Evolutionary conservation across 2,797 vertebrate species (phyloP).

Genomic region (Hipposideros larvatus): DNA sequence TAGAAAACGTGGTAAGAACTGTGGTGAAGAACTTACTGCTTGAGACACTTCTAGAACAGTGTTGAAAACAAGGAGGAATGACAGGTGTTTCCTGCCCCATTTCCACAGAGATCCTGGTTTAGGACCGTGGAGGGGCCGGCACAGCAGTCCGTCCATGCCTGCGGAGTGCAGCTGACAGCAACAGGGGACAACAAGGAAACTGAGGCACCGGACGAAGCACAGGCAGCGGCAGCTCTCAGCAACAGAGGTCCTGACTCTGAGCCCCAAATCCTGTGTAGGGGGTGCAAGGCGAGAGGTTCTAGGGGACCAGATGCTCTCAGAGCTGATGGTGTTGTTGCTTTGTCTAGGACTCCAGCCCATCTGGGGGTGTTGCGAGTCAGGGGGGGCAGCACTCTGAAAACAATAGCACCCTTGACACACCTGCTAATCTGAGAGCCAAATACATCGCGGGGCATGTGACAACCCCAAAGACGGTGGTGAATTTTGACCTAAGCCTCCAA

Average conservation of each 20-base stretch:
- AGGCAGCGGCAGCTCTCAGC: accelerated
- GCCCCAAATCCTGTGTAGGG: background rate
- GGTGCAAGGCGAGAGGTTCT: background rate
- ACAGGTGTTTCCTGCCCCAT: too few relatives aligned
- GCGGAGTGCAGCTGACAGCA: accelerated
- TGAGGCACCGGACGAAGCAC: accelerated
- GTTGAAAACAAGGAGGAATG: too few relatives aligned
- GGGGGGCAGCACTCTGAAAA: too few relatives aligned
- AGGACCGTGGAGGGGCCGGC: accelerated
- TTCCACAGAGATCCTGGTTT: background rate
- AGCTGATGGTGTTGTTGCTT: accelerated
- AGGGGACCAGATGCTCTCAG: background rate
- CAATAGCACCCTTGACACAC: too few relatives aligned
- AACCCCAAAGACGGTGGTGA: too few relatives aligned
- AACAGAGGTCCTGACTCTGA: background rate
- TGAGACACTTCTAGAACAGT: background rate
- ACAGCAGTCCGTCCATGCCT: background rate
- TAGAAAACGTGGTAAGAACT: background rate
- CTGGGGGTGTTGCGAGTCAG: too few relatives aligned
- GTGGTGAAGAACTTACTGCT: background rate
- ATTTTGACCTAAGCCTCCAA: too few relatives aligned
- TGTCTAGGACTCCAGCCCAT: too few relatives aligned
- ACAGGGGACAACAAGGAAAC: background rate
- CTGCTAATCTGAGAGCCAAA: too few relatives aligned
- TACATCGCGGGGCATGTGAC: too few relatives aligned